Percentiles rank a stretch among this genome's conserved stretches.
phyloP scores from a whole-genome alignment of 1,140 invertebrate genomes.

The Phymastichus coffea region DNA sequence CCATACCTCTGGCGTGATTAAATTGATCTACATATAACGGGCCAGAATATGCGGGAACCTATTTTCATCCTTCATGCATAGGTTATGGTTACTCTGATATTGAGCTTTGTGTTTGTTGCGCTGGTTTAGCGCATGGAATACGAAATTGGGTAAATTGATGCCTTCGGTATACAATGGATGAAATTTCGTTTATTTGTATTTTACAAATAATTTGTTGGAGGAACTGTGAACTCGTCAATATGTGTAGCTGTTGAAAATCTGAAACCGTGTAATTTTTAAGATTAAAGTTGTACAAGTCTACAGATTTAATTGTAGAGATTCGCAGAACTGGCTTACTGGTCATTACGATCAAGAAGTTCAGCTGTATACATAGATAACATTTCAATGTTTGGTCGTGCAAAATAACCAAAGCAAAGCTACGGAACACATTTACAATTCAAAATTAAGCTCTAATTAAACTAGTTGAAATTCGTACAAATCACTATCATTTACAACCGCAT shows the following conservation, averaged over 20 bases:
- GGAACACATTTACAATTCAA: constrained; percentile 9
- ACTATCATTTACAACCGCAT: constrained; percentile 4
- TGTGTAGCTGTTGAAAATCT: not conserved
- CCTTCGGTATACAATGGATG: no score
- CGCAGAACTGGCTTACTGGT: not conserved
- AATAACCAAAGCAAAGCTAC: constrained; percentile 2
- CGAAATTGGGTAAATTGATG: no score
- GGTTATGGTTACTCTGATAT: no score
- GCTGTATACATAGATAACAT: not conserved
- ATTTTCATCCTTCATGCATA: no score
- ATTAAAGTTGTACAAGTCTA: not conserved
- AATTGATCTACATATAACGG: no score
- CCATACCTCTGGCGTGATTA: no score
- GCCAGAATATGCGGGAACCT: no score
- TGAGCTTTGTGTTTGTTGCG: no score
- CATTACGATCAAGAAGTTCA: not conserved
- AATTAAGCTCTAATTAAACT: constrained; percentile 11
- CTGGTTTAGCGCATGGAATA: no score
- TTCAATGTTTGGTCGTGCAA: constrained; percentile 3
- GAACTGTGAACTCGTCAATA: no score
- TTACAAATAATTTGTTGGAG: not conserved
- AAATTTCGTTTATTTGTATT: not conserved
- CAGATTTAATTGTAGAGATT: not conserved
- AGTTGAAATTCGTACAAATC: constrained; percentile 9
- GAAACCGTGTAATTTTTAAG: no score